Percentiles rank a stretch among this genome's conserved stretches.
Conservation (phyloP, 2,113 vertebrate genomes). For the Melospiza melodia region DNA sequence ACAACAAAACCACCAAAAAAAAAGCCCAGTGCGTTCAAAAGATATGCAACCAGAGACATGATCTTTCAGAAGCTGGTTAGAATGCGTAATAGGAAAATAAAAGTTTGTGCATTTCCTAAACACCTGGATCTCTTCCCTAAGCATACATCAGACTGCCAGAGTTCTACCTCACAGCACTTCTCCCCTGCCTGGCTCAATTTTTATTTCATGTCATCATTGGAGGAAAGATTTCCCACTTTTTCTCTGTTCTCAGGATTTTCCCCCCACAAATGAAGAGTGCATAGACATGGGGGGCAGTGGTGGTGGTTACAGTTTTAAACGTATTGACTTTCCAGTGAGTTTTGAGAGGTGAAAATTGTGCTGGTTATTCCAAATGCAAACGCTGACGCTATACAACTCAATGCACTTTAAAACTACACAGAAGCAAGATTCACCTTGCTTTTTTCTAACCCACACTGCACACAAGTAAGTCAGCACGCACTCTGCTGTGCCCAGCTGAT, state of each 20-base stretch:
- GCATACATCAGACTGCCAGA: background rate
- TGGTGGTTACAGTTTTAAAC: background rate
- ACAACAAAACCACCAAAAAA: background rate
- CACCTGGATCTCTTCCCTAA: background rate
- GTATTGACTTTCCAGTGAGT: background rate
- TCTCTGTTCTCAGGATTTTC: background rate
- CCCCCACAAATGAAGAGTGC: fast-evolving
- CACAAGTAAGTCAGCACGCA: background rate
- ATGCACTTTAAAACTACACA: background rate
- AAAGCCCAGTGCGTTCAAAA: background rate
- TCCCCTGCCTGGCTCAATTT: background rate
- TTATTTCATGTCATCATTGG: background rate
- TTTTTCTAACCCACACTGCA: background rate
- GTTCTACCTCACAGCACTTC: background rate
- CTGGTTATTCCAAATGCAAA: background rate
- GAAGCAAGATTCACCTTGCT: background rate
- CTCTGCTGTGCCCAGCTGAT: background rate
- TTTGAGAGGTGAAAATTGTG: background rate
- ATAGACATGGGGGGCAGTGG: fast-evolving
- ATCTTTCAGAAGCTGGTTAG: background rate
- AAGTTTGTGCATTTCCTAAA: background rate
- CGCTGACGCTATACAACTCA: background rate
- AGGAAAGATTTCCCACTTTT: background rate
- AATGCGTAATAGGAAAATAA: background rate
- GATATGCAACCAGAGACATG: background rate